Conservation (phyloP, 2,113 vertebrate species). For the Neogobius melanostomus region DNA sequence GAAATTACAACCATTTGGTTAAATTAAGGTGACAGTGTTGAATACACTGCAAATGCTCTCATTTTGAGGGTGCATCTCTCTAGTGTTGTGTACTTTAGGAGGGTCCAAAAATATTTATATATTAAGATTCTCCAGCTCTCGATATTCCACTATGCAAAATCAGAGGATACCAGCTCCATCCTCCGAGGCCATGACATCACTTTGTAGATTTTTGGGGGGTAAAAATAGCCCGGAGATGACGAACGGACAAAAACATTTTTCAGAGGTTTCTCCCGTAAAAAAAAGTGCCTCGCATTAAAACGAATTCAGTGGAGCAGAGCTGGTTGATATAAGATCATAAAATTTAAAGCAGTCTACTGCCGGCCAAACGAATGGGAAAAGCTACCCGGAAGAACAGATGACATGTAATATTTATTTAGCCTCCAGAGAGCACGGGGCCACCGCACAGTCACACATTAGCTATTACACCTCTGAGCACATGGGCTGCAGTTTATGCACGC, state of each 20-base stretch:
- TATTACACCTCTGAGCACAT: conserved; percentile 33
- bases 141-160: no score
- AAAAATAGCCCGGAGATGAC: conserved; percentile 5
- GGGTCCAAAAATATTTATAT: no score
- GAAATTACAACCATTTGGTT: no score
- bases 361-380: conserved; percentile 39
- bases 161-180: no score
- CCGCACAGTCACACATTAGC: conserved; percentile 35
- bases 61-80: no score
- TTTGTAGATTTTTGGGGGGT: no score
- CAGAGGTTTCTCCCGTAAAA: neutral
- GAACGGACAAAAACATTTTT: neutral
- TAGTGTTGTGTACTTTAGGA: no score
- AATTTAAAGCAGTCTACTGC: conserved; percentile 22
- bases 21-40: no score
- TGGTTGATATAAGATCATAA: conserved; percentile 40
- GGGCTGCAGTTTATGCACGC: conserved; percentile 20
- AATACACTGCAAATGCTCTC: no score
- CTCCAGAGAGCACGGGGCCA: conserved; percentile 23
- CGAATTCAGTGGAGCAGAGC: conserved; percentile 20
- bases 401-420: conserved; percentile 52
- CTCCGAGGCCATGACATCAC: no score
- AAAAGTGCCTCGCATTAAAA: conserved; percentile 1
- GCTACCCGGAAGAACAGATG: conserved; percentile 22
- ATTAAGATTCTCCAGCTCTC: no score